Evolutionary conservation across 1,140 invertebrate genomes (phyloP), one percentile per base, ranked within the genome.

Genomic region (Chelonus insularis): DNA sequence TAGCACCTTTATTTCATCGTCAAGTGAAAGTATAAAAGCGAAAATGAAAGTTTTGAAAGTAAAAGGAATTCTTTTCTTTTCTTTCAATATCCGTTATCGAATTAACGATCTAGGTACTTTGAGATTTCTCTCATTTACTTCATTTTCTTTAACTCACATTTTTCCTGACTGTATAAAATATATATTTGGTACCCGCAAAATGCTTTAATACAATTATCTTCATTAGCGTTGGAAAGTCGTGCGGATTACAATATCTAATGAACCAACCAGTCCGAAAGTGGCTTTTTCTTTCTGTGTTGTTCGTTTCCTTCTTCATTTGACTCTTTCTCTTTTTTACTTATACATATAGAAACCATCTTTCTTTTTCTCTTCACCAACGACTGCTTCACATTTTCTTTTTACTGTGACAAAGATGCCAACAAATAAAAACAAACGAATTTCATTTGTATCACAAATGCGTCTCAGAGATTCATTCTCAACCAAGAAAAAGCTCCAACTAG

Each of bases 201-300:
- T 77, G 75, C 71, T 76, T 77, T 77, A 77, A 77, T 74, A 71
- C 67, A 72, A 76, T 77, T 77, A 77, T 74, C 74, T 76, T 76
- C 75, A 76, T 76, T 76, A 76, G 73, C 66, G 66, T 66, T 69
- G 66, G 70, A 72, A 55, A 36, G 71, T 66, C 68, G 64, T 66
- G 66, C 61, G 72, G 70, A 77, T 77, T 77, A 77, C 74, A 77
- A 77, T 77, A 77, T 67, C 74, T 77, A 77, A 77, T 77, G 75
- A 77, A 77, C 70, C 75, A 62, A 67, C 71, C 71, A 70, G 68
- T 65, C 65, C 60, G 55, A 29, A 29, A 37, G 34, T 18, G 36
- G 34, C 18, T 45, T 50, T 72, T 63, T 66, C 64, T 67, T 60
- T 60, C 60, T 55, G 29, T 59, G 34, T 21, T 48, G 52, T 37